Evolutionary conservation across 2,797 vertebrate species (phyloP).

Genomic region (Nannoperca obscura): DNA sequence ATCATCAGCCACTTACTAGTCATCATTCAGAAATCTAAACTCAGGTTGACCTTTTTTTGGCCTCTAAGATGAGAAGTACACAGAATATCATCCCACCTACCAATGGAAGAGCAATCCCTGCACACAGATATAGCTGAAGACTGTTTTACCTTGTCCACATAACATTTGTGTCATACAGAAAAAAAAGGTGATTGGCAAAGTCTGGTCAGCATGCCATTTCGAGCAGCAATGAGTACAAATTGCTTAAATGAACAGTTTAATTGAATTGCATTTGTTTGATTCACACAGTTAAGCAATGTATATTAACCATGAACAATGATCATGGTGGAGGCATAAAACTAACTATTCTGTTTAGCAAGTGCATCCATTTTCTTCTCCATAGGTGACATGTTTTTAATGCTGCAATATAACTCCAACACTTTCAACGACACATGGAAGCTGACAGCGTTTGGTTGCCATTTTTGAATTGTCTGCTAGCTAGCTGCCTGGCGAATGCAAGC

Average conservation of each 20-base stretch:
- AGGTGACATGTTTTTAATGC: conserved; percentile 4
- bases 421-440: conserved; percentile 8
- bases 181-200: not conserved
- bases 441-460: not conserved
- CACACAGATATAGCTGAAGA: conserved; percentile 21
- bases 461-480: not conserved
- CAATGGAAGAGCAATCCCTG: conserved; percentile 6
- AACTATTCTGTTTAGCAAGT: not conserved
- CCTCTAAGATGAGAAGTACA: conserved; percentile 18
- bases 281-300: conserved; percentile 16
- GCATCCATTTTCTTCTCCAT: conserved; percentile 16
- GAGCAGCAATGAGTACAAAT: not conserved
- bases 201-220: not conserved
- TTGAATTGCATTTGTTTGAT: conserved; percentile 5
- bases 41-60: conserved; percentile 43
- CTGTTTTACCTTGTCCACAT: conserved; percentile 27
- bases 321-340: not conserved
- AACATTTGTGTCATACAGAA: conserved; percentile 21
- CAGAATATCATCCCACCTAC: conserved; percentile 29
- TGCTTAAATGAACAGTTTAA: conserved; percentile 8
- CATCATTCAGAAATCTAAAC: conserved; percentile 67
- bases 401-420: conserved; percentile 6
- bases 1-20: conserved; percentile 86
- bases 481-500: not conserved
- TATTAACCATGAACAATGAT: not conserved